Percentiles rank a stretch among this genome's conserved stretches.
phyloP scores from a whole-genome alignment of 2,113 vertebrate species.

The Vireo altiloquus region DNA sequence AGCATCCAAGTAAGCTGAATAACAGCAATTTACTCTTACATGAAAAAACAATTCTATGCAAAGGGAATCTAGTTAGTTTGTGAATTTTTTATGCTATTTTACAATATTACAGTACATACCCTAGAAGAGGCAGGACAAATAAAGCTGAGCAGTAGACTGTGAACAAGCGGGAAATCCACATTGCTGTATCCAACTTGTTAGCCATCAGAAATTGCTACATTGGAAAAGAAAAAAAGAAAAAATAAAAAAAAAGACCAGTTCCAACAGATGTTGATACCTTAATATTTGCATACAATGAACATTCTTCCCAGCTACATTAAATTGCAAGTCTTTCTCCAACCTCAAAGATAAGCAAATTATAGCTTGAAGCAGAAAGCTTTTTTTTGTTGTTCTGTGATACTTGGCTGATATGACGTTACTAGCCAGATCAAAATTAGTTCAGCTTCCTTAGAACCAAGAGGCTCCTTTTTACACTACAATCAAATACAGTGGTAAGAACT shows the following conservation, averaged over 20 bases:
- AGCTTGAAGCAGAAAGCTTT: background rate
- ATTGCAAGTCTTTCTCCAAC: background rate
- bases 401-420: background rate
- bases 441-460: background rate
- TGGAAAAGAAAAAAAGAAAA: background rate
- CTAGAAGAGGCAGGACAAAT: constrained; percentile 93
- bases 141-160: constrained; percentile 96
- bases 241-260: background rate
- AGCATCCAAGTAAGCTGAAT: background rate
- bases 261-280: background rate
- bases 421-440: background rate
- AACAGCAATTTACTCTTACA: background rate
- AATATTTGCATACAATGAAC: background rate
- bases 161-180: constrained; percentile 98
- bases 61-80: background rate
- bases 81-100: background rate
- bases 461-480: background rate
- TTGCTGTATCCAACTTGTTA: constrained; percentile 95
- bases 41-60: background rate
- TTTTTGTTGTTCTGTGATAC: background rate
- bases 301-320: background rate
- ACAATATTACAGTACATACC: constrained; percentile 78
- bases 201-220: constrained; percentile 93
- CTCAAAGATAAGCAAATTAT: background rate
- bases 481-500: background rate